These are phyloP conservation scores for Girardinichthys multiradiatus DNA, from an alignment of 2,113 vertebrate genomes.

Conservation along the genomic window DNA sequence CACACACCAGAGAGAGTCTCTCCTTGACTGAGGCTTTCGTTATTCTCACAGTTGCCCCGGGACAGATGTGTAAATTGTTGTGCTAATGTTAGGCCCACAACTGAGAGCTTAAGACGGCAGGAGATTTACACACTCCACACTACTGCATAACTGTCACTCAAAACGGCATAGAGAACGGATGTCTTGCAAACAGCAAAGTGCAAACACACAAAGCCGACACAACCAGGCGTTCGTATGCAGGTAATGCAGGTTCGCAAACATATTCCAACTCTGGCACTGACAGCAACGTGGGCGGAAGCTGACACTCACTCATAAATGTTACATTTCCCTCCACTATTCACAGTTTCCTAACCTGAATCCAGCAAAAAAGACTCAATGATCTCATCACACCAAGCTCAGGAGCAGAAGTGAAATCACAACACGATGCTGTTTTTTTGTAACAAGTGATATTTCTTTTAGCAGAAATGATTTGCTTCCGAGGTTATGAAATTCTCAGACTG, in stretches of 20 bases:
- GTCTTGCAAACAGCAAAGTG: conserved; percentile 28
- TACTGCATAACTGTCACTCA: conserved; percentile 77
- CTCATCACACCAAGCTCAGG: conserved; percentile 31
- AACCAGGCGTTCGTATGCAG: conserved; percentile 1
- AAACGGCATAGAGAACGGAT: conserved; percentile 37
- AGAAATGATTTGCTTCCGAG: not conserved
- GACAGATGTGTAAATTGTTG: conserved; percentile 83
- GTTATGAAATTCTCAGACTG: too few species aligned
- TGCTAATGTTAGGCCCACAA: conserved; percentile 72
- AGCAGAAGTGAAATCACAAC: conserved; percentile 37
- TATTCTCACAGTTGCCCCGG: conserved; percentile 73
- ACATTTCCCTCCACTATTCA: conserved; percentile 47
- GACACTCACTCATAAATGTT: conserved; percentile 43
- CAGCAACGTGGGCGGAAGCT: conserved; percentile 48
- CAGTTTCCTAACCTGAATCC: conserved; percentile 15
- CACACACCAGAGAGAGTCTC: conserved; percentile 24
- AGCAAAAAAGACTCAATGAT: conserved; percentile 42
- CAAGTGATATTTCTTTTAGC: conserved; percentile 37
- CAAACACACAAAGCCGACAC: conserved; percentile 1
- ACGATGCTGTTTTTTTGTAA: conserved; percentile 31
- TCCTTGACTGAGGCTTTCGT: conserved; percentile 69
- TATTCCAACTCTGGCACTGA: conserved; percentile 12
- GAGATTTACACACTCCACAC: conserved; percentile 74
- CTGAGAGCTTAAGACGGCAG: conserved; percentile 52
- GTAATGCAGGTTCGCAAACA: conserved; percentile 1